Evolutionary conservation across 2,888 invertebrate species (phyloP), one percentile per base, ranked within the genome.

Genomic region (Syrista parreyssii): DNA sequence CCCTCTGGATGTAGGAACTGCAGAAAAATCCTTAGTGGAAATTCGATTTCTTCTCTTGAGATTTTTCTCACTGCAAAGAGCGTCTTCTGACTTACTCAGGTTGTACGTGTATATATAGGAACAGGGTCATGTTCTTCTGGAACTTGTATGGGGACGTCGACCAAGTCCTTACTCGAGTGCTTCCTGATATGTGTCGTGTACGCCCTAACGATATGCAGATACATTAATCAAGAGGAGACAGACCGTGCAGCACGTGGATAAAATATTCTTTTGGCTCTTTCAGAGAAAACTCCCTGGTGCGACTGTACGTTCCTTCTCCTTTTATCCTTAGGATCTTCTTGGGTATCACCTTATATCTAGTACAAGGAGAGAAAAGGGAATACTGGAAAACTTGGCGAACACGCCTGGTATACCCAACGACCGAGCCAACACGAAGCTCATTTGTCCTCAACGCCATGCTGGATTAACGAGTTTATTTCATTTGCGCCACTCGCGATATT

Each of bases 391-490:
- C 55, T 55, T 23, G 23, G 55, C 55, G 55, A 55, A 55, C 23
- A 55, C 23, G 55, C 23, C 55, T 15, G 23, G 23, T 55, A 55
- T 23, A 23, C 55, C 23, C 55, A 23, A 9, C 23, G 23, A 55
- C 55, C 55, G 23, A 9, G 55, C 23, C 55, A 55, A 55, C 55
- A 55, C 72, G 73, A 68, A 73, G 78, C 79, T 81, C 77, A 78
- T 82, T 82, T 71, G 78, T 75, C 72, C 79, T 40, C 75, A 69
- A 78, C 79, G 79, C 79, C 78, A 77, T 35, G 78, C 69, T 78
- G 78, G 80, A 85, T 82, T 80, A 84, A 84, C 82, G 82, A 83
- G 82, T 82, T 82, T 79, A 79, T 82, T 81, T 82, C 78, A 83
- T 82, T 83, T 80, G 40, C 71, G 72, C 79, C 77, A 73, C 68